Percentiles rank a stretch among this genome's conserved stretches.
Evolutionary conservation across 2,113 vertebrate genomes (phyloP).

Genomic region (Gorsachius goisagi): DNA sequence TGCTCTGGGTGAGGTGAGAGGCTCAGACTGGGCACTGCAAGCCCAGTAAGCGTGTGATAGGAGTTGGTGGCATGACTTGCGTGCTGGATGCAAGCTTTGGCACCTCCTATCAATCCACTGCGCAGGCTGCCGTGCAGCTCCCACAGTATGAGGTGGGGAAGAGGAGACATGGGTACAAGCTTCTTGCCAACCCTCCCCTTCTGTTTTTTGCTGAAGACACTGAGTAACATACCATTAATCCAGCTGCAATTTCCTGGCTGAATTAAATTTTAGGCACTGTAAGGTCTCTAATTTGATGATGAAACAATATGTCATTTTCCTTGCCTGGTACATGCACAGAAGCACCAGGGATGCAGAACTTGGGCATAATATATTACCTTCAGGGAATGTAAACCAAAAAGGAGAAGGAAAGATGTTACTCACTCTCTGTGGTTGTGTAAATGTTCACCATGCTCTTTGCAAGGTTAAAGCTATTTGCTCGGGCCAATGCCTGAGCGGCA

Average conservation of each 20-base stretch:
- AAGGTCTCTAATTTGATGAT: conserved; percentile 36
- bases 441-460: conserved; percentile 76
- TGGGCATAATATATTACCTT: background rate
- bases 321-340: background rate
- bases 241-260: conserved; percentile 8
- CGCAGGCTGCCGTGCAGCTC: background rate
- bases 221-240: background rate
- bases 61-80: accelerated
- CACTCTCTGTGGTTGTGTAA: conserved; percentile 71
- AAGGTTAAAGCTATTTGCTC: conserved; percentile 37
- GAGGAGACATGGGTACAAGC: background rate
- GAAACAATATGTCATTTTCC: conserved; percentile 25
- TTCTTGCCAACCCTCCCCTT: background rate
- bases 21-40: background rate
- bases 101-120: background rate
- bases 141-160: background rate
- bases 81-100: background rate
- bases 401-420: conserved; percentile 37
- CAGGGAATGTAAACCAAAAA: background rate
- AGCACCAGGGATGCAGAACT: background rate
- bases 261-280: conserved; percentile 37
- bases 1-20: background rate
- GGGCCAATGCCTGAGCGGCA: conserved; percentile 28
- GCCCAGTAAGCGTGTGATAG: background rate
- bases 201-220: background rate